Evolutionary conservation across 1,140 invertebrate species (phyloP).

Genomic region (Hyles vespertilio): DNA sequence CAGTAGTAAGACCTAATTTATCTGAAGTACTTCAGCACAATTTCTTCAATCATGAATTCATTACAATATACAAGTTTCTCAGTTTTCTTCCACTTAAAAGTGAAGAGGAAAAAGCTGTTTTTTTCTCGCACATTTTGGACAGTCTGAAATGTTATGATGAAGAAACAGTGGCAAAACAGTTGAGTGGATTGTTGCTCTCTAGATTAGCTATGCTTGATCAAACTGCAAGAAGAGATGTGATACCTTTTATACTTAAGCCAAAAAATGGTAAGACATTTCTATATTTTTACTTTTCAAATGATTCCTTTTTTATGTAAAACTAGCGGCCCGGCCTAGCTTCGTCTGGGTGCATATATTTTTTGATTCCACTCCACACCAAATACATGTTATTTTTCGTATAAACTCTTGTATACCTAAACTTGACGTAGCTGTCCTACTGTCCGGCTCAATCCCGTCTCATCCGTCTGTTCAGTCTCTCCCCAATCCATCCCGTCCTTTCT

Average conservation of each 20-base stretch:
- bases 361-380: no score
- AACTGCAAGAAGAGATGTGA: slow-evolving; percentile 83
- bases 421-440: no score
- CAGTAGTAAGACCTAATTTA: slow-evolving; percentile 78
- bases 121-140: slow-evolving; percentile 82
- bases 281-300: background rate
- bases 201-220: slow-evolving; percentile 88
- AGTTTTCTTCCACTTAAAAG: slow-evolving; percentile 87
- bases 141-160: slow-evolving; percentile 84
- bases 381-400: no score
- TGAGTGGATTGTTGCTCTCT: slow-evolving; percentile 85
- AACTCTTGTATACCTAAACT: no score
- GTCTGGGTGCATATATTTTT: no score
- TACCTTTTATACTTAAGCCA: slow-evolving; percentile 85
- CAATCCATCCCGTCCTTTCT: no score
- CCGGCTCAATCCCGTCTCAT: no score
- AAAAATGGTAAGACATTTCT: slow-evolving; percentile 70
- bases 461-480: no score
- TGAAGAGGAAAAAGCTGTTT: slow-evolving; percentile 83
- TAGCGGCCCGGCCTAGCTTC: no score
- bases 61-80: slow-evolving; percentile 87
- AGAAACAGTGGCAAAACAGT: slow-evolving; percentile 84
- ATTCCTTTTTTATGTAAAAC: slow-evolving; percentile 5
- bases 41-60: slow-evolving; percentile 90
- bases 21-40: slow-evolving; percentile 80